These are phyloP conservation scores for Pterophyllum scalare DNA, from an alignment of 2,113 vertebrate genomes.

Conservation along the genomic window DNA sequence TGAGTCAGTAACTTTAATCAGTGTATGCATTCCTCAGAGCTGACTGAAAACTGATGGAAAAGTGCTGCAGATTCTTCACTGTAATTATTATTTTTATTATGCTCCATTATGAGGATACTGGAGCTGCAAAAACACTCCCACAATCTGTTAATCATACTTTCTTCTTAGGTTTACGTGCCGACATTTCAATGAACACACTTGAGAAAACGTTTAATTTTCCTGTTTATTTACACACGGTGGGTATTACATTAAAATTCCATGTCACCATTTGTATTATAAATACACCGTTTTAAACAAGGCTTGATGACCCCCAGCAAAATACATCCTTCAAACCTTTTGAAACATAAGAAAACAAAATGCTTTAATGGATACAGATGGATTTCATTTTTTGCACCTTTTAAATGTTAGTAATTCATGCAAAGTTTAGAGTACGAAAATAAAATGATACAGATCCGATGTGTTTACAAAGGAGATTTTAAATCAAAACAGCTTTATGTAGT, in stretches of 20 bases:
- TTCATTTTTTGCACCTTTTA: slow-evolving; percentile 62
- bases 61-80: neutral
- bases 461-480: slow-evolving; percentile 64
- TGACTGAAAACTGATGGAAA: neutral
- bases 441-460: slow-evolving; percentile 63
- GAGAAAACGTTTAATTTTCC: slow-evolving; percentile 44
- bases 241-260: slow-evolving; percentile 71
- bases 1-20: rapidly evolving
- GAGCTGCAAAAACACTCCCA: no score
- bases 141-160: no score
- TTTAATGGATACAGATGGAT: slow-evolving; percentile 54
- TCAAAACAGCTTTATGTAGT: slow-evolving; percentile 36
- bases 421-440: slow-evolving; percentile 74
- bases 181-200: neutral
- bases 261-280: slow-evolving; percentile 74
- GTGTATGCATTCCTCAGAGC: neutral
- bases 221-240: slow-evolving; percentile 78
- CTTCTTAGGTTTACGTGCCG: neutral
- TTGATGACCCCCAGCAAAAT: slow-evolving; percentile 68
- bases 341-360: slow-evolving; percentile 63
- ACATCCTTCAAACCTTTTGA: slow-evolving; percentile 75
- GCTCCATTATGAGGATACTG: no score
- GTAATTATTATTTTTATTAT: no score
- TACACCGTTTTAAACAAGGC: slow-evolving; percentile 73
- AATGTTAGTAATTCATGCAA: slow-evolving; percentile 80